These are phyloP conservation scores for Brachyrhaphis roseni DNA, from an alignment of 2,797 vertebrate species.

Conservation along the genomic window DNA sequence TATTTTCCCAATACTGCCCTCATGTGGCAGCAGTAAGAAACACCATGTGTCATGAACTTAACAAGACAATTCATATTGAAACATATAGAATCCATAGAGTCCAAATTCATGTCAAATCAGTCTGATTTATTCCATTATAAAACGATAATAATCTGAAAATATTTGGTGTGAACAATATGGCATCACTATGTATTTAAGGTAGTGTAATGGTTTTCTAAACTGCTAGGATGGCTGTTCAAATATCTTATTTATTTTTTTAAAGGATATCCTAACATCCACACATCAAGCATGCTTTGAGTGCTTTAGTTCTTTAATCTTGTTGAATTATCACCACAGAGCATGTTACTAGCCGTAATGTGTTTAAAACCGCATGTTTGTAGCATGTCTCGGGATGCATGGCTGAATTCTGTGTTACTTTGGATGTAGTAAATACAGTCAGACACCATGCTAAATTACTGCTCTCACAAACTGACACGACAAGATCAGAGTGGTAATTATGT, in stretches of 20 bases:
- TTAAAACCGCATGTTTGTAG: not conserved
- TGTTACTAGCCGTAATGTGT: not conserved
- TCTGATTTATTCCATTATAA: not conserved
- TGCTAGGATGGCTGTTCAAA: not conserved
- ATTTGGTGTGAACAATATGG: not conserved
- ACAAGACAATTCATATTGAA: not conserved
- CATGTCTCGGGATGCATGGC: slow-evolving; percentile 73
- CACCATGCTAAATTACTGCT: slow-evolving; percentile 78
- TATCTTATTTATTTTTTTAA: not conserved
- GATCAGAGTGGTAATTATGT: slow-evolving; percentile 3
- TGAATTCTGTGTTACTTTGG: slow-evolving; percentile 83
- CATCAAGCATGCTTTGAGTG: not conserved
- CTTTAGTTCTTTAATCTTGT: not conserved
- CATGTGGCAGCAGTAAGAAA: not conserved
- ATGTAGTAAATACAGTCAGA: slow-evolving; percentile 80
- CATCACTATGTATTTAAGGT: not conserved
- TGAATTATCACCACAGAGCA: not conserved
- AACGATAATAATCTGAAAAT: not conserved
- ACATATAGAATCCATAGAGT: not conserved
- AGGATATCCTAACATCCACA: not conserved
- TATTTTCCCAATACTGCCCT: not conserved
- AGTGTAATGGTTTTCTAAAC: not conserved
- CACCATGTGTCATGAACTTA: not conserved
- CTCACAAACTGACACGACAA: slow-evolving; percentile 43
- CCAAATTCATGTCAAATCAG: not conserved